phyloP scores from a whole-genome alignment of 2,888 invertebrate species.

The Drosophila dives region DNA sequence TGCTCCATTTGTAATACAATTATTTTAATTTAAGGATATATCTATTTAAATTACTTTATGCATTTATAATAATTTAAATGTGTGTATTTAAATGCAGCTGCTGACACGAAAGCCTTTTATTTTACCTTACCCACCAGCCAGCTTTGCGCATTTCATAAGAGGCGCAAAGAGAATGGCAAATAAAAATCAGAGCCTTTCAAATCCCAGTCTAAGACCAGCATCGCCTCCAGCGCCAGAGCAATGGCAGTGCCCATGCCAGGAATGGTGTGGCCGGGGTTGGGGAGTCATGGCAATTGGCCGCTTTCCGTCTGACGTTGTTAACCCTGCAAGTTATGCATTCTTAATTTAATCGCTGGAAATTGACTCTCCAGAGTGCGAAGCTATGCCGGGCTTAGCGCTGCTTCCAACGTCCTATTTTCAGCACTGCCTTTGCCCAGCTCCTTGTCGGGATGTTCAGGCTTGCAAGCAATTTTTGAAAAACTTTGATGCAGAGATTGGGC shows the following conservation, averaged over 20 bases:
- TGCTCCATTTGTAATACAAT: background rate
- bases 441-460: slow-evolving; percentile 4
- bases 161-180: slow-evolving; percentile 65
- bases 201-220: slow-evolving; percentile 10
- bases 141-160: slow-evolving; percentile 16
- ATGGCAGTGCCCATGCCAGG: background rate
- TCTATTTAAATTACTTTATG: background rate
- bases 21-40: background rate
- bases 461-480: slow-evolving; percentile 54
- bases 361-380: slow-evolving; percentile 73
- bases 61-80: background rate
- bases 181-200: slow-evolving; percentile 63
- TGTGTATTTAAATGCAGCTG: slow-evolving; percentile 35
- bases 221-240: slow-evolving; percentile 3
- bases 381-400: slow-evolving; percentile 51
- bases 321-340: slow-evolving; percentile 79
- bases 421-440: slow-evolving; percentile 10
- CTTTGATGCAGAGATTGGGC: slow-evolving; percentile 76
- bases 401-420: slow-evolving; percentile 13
- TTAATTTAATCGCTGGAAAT: slow-evolving; percentile 79
- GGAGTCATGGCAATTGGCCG: slow-evolving; percentile 30
- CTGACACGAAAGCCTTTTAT: background rate
- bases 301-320: slow-evolving; percentile 58
- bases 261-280: background rate
- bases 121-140: background rate